A percentile compares a stretch with the other conserved stretches of the same genome.
Evolutionary conservation across 64 coral and sea anemone genomes (phyloP).

Genomic region (Porites australiensis): DNA sequence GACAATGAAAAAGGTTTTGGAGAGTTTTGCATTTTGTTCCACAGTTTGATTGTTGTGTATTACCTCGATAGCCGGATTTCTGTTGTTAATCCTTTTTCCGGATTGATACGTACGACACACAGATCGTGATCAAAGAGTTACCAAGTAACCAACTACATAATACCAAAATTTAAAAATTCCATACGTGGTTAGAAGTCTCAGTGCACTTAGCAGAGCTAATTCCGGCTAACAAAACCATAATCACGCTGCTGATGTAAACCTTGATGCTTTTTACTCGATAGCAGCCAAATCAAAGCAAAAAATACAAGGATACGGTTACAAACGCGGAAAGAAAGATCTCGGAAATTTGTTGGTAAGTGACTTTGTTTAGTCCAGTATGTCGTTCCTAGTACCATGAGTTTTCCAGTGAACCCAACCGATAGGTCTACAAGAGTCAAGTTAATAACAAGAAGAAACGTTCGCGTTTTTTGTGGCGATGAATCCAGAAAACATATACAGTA

Average conservation of each 20-base stretch:
- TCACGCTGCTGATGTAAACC: constrained; percentile 1
- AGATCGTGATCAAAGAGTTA: background rate
- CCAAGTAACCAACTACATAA: background rate
- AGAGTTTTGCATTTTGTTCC: background rate
- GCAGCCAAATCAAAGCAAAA: constrained; percentile 36
- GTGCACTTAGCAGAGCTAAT: background rate
- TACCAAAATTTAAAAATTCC: background rate
- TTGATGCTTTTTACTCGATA: constrained; percentile 49
- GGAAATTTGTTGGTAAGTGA: no score
- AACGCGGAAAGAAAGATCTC: no score
- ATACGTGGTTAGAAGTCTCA: background rate
- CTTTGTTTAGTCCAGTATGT: no score
- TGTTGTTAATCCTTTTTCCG: background rate
- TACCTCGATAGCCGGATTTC: background rate
- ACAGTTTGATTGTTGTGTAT: background rate
- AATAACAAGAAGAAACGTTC: no score
- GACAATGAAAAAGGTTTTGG: background rate
- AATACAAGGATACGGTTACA: background rate
- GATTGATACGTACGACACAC: background rate
- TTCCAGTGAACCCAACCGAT: no score
- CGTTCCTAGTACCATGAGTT: no score
- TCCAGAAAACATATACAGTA: no score
- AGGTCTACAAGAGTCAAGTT: no score
- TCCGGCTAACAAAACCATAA: background rate
- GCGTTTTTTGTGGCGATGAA: no score